Conservation (phyloP, 2,113 vertebrate species). For the Formicarius rufipectus region DNA sequence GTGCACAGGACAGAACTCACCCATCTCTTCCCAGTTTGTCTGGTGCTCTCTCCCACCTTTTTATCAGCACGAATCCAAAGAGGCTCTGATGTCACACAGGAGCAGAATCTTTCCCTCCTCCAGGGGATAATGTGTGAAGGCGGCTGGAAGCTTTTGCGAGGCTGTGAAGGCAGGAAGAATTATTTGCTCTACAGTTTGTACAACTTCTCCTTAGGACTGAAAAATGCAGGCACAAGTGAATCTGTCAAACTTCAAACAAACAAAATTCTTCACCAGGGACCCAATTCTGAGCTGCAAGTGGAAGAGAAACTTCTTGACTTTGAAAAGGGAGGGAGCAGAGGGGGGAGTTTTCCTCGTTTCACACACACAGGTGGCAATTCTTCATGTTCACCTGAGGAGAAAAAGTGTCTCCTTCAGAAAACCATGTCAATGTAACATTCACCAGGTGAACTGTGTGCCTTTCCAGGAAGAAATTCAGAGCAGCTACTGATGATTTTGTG, state of each 20-base stretch:
- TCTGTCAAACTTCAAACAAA: background rate
- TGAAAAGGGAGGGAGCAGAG: background rate
- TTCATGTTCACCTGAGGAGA: background rate
- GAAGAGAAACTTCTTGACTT: background rate
- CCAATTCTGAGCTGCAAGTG: background rate
- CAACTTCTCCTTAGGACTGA: background rate
- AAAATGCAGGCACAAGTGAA: background rate
- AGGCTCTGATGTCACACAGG: background rate
- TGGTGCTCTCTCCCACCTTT: background rate
- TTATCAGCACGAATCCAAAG: background rate
- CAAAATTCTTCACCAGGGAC: background rate
- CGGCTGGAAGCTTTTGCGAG: background rate
- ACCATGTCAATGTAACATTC: background rate
- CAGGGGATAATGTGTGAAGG: background rate
- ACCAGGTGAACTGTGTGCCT: fast-evolving
- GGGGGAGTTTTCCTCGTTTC: background rate
- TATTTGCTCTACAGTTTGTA: background rate
- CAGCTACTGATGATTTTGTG: background rate
- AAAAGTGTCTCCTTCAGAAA: background rate
- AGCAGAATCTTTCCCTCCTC: background rate
- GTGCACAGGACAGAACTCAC: background rate
- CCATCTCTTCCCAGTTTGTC: no score
- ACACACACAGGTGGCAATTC: background rate
- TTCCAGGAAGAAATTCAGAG: background rate
- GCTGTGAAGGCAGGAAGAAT: background rate